These are phyloP conservation scores for Atrina japonica DNA, from an alignment of 2,888 invertebrate genomes.

Conservation along the genomic window DNA sequence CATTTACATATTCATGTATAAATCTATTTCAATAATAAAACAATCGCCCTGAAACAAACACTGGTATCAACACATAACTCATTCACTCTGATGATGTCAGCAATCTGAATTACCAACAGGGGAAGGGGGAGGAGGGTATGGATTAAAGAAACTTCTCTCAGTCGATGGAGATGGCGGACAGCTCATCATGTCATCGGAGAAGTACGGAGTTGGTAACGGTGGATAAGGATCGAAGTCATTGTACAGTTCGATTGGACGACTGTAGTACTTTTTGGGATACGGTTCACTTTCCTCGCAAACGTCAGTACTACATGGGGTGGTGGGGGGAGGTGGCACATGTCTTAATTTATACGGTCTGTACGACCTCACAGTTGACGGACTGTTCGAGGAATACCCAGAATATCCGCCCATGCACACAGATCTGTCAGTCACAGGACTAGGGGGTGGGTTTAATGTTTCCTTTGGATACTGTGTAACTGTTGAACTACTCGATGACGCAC, in stretches of 20 bases:
- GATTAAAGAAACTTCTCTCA: slow-evolving; percentile 87
- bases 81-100: slow-evolving; percentile 38
- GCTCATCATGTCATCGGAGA: slow-evolving; percentile 84
- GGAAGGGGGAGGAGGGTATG: slow-evolving; percentile 92
- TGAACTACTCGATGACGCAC: slow-evolving; percentile 87
- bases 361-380: slow-evolving; percentile 80
- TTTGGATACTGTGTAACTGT: slow-evolving; percentile 85
- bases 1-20: neutral
- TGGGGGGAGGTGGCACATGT: slow-evolving; percentile 90
- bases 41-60: neutral
- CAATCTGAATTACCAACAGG: slow-evolving; percentile 83
- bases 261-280: slow-evolving; percentile 65
- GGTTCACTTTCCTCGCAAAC: slow-evolving; percentile 87
- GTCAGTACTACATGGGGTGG: slow-evolving; percentile 95
- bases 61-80: neutral
- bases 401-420: slow-evolving; percentile 76
- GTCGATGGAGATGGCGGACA: slow-evolving; percentile 85
- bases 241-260: slow-evolving; percentile 76
- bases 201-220: slow-evolving; percentile 89
- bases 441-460: slow-evolving; percentile 94
- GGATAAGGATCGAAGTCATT: slow-evolving; percentile 88
- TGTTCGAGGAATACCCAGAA: slow-evolving; percentile 72
- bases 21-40: neutral
- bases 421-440: slow-evolving; percentile 88
- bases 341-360: slow-evolving; percentile 86